A percentile compares a stretch with the other conserved stretches of the same genome.
Conservation (phyloP, 2,888 invertebrate genomes). For the Agonopterix heracliana region DNA sequence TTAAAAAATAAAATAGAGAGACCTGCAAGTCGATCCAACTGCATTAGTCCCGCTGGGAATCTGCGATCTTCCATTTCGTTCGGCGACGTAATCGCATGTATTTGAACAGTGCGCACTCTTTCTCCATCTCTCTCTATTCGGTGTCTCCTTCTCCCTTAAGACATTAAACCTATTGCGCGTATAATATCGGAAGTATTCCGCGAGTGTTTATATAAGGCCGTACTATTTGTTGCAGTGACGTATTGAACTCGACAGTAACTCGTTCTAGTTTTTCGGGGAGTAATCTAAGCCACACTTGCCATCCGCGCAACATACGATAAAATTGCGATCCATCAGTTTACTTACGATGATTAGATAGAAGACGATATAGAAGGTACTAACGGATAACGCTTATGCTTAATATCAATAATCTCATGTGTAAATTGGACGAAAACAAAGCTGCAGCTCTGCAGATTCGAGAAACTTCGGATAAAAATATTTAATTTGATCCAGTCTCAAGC, state of each 20-base stretch:
- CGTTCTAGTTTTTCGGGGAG: background rate
- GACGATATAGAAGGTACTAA: too few relatives aligned
- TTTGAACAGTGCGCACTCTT: constrained; percentile 37
- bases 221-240: constrained; percentile 23
- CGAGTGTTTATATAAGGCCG: constrained; percentile 39
- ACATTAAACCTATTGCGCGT: constrained; percentile 58
- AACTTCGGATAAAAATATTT: too few relatives aligned
- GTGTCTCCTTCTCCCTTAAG: constrained; percentile 28
- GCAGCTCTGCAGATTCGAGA: too few relatives aligned
- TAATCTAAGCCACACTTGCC: too few relatives aligned
- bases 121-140: constrained; percentile 18
- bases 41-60: constrained; percentile 22
- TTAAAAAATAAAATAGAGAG: constrained; percentile 1
- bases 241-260: constrained; percentile 4
- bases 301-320: too few relatives aligned
- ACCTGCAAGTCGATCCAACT: constrained; percentile 17
- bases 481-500: too few relatives aligned
- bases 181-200: constrained; percentile 52
- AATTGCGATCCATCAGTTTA: too few relatives aligned
- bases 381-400: too few relatives aligned
- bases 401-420: too few relatives aligned
- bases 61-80: constrained; percentile 22
- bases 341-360: too few relatives aligned
- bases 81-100: constrained; percentile 35
- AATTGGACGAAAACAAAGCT: too few relatives aligned